Base-by-base conservation (phyloP, 2,888 invertebrate genomes). In the Tetragnatha montana region DNA sequence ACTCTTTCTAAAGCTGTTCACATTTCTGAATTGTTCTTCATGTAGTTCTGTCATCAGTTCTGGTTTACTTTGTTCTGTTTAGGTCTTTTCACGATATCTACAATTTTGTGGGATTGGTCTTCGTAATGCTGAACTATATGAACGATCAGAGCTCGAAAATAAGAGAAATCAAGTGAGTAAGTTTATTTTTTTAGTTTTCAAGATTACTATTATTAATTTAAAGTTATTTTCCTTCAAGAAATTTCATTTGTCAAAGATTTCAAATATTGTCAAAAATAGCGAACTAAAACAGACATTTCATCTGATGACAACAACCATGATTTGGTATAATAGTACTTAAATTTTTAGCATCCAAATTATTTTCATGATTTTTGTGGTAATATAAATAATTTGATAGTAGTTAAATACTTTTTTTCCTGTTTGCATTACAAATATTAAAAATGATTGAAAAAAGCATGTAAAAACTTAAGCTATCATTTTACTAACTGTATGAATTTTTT, bases 21-120 rank as follows among this genome's bases (percentile, higher is more conserved):
- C 12, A 21, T 1, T 73, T 73, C 12, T 73, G 73, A 73, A 17
- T 21, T 17, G n/a, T 50, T 75, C 12, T 71, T 6, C 12, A 6
- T 50, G 8, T 19, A 74, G 10, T 78, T 8, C 47, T 70, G 78
- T 68, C 8, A 35, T 6, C 10, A n/a, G 19, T 19, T 14, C 19
- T 35, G n/a, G n/a, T 68, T 22, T 47, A 21, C 22, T 17, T 74
- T 51, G 19, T 10, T 17, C 8, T 51, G 49, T 81, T 51, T 92
- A 94, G 93, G 96, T 98, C 87, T 98, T 98, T 94, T 95, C 96
- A 89, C 96, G 97, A 93, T 98, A 98, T 95, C 95, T 98, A 91
- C 98, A 98, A 94, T 98, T 98, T 94, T 98, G 98, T 94, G 98
- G 98, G 91, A 98, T 98, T 92, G 98, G 98, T 4, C 95, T 98